These are phyloP conservation scores for Psittacula derbiana DNA, from an alignment of 2,797 vertebrate species.

Conservation along the genomic window DNA sequence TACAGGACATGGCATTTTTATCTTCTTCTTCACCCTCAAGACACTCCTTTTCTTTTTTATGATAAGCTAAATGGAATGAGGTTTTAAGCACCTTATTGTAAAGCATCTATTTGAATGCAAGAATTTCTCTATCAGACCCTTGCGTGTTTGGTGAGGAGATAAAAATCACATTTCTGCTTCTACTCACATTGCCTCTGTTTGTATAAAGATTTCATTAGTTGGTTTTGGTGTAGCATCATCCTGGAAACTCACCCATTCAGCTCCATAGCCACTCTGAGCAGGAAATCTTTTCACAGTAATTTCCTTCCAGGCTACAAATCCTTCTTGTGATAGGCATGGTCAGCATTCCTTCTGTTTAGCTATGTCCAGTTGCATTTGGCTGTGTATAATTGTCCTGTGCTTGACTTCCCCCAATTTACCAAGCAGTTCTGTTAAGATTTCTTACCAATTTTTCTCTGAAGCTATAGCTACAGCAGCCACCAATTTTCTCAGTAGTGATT, in stretches of 20 bases:
- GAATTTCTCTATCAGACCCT: not conserved
- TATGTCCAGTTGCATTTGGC: not conserved
- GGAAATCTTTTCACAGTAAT: not conserved
- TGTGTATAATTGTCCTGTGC: not conserved
- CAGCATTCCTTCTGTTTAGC: not conserved
- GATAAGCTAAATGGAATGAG: slow-evolving; percentile 47
- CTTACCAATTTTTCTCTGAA: slow-evolving; percentile 12
- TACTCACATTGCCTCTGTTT: slow-evolving; percentile 15
- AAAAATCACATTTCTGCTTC: slow-evolving; percentile 41
- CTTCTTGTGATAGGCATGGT: not conserved
- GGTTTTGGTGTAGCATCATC: not conserved
- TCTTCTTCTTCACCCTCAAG: not conserved
- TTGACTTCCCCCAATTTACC: not conserved
- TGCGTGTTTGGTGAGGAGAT: not conserved
- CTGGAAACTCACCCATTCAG: not conserved
- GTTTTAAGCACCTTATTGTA: slow-evolving; percentile 1
- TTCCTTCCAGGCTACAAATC: slow-evolving; percentile 4
- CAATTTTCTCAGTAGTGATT: slow-evolving; percentile 10
- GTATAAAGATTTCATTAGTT: slow-evolving; percentile 14
- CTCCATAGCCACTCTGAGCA: not conserved
- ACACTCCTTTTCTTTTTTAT: not conserved
- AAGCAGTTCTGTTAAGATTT: not conserved
- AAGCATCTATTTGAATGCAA: not conserved
- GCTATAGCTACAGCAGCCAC: not conserved
- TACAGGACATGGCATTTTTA: slow-evolving; percentile 17